Percentiles rank a stretch among this genome's conserved stretches.
Conservation (phyloP, 2,797 vertebrate species). For the Sebastes aleutianus region DNA sequence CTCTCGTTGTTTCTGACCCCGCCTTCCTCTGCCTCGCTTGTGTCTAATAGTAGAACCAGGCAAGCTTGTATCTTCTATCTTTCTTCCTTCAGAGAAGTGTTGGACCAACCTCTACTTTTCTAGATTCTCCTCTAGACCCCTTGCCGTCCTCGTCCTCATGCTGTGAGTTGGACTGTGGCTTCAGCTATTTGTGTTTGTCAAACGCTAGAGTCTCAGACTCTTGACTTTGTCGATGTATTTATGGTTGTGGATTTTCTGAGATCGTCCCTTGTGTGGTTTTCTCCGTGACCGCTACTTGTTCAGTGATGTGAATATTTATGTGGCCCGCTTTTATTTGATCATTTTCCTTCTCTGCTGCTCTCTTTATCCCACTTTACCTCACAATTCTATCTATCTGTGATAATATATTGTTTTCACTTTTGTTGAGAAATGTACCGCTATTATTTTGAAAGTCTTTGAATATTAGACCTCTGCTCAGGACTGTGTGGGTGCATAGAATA, state of each 20-base stretch:
- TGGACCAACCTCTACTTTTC: not conserved
- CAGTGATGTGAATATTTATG: slow-evolving; percentile 46
- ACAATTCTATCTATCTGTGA: not conserved
- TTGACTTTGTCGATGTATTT: slow-evolving; percentile 42
- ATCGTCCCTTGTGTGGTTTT: slow-evolving; percentile 17
- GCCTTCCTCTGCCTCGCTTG: not conserved
- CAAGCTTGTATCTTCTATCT: not conserved
- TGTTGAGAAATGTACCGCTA: not conserved
- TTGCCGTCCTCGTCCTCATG: not conserved
- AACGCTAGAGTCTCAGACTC: not conserved
- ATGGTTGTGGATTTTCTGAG: slow-evolving; percentile 42
- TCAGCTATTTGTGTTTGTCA: slow-evolving; percentile 23
- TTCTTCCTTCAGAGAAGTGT: not conserved
- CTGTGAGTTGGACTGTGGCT: slow-evolving; percentile 8
- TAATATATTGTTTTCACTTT: not conserved
- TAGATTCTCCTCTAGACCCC: not conserved
- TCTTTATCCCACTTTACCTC: not conserved
- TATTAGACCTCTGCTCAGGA: not conserved
- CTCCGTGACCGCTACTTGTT: slow-evolving; percentile 21
- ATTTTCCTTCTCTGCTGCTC: not conserved
- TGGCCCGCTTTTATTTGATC: slow-evolving; percentile 5
- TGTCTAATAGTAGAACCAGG: not conserved
- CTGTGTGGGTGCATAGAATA: not conserved
- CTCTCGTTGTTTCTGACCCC: not conserved
- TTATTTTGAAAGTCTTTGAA: not conserved